Base-by-base conservation (phyloP, 2,797 vertebrate genomes). In the Leptodactylus fallax region DNA sequence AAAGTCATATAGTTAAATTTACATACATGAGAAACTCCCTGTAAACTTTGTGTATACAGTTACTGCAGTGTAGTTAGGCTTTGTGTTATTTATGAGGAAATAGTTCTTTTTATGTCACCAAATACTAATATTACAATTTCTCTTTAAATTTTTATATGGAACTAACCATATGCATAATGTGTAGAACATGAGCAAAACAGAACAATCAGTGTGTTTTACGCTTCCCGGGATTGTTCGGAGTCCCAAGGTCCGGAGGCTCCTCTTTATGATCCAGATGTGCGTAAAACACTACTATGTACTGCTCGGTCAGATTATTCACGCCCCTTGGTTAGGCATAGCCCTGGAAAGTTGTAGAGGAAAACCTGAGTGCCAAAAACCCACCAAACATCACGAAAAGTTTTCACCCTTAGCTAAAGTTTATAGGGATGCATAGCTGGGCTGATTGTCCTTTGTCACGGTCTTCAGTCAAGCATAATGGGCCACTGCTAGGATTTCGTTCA, bases 191-290 rank as follows among this genome's bases (percentile, higher is more conserved):
- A 53, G 25, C 77, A 63, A 47, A 69, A 45, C 36, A 47, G 69
- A 74, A 67, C 80, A 82, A 77, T 87, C 79, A 55, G 49, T 23
- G 56, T 83, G 81, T 77, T 36, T 65, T 71, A 87, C 79, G 47
- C 51, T 83, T 56, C 65, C 60, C 81, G 19, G 55, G 74, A 77
- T 83, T 79, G 72, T 78, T 80, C 67, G 36, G 58, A 69, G 61
- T 23, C 56, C 51, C 71, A 56, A 13, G 80, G 72, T 45, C 81
- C 51, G 19, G 47, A 69, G 60, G 86, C 60, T 56, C 14, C 49
- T 60, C 60, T 87, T 87, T 78, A 77, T 78, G 58, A 77, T 81
- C 72, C 86, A 87, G 86, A 87, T 87, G 86, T 74, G 86, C 11
- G 58, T 6, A 3, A n/a, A 69, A 67, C 19, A 78, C 56, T 27